These are phyloP conservation scores for Centroberyx gerrardi DNA, from an alignment of 2,797 vertebrate genomes.

Conservation along the genomic window DNA sequence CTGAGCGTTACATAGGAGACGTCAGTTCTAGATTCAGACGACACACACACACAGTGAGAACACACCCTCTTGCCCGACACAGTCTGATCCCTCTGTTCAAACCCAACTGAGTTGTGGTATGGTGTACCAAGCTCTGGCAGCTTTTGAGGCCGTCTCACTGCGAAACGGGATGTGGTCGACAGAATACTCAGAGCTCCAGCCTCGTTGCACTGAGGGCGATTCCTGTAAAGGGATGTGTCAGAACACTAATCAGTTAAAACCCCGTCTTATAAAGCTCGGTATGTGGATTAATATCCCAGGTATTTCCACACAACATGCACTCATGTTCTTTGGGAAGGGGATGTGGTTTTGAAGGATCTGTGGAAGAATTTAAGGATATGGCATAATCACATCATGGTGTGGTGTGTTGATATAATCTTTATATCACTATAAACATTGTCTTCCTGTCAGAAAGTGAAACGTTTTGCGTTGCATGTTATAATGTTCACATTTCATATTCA, in stretches of 20 bases:
- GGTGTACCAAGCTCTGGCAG: slow-evolving; percentile 31
- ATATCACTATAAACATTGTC: slow-evolving; percentile 70
- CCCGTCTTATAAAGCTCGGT: slow-evolving; percentile 68
- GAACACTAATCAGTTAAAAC: slow-evolving; percentile 68
- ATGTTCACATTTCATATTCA: slow-evolving; percentile 50
- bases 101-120: slow-evolving; percentile 53
- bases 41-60: slow-evolving; percentile 29
- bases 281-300: slow-evolving; percentile 59
- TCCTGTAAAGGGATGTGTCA: slow-evolving; percentile 76
- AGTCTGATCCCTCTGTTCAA: slow-evolving; percentile 50
- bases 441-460: slow-evolving; percentile 55
- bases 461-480: slow-evolving; percentile 39
- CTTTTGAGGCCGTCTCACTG: slow-evolving; percentile 49
- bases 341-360: slow-evolving; percentile 71
- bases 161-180: slow-evolving; percentile 65
- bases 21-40: slow-evolving; percentile 45
- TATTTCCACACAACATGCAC: slow-evolving; percentile 65
- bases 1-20: slow-evolving; percentile 64
- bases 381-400: slow-evolving; percentile 51
- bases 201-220: slow-evolving; percentile 56
- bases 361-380: slow-evolving; percentile 59
- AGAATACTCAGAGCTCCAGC: slow-evolving; percentile 55
- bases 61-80: slow-evolving; percentile 52
- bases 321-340: slow-evolving; percentile 61
- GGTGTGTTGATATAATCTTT: slow-evolving; percentile 67